Conservation (phyloP, 1,140 invertebrate genomes). For the Caenorhabditis briggsae region DNA sequence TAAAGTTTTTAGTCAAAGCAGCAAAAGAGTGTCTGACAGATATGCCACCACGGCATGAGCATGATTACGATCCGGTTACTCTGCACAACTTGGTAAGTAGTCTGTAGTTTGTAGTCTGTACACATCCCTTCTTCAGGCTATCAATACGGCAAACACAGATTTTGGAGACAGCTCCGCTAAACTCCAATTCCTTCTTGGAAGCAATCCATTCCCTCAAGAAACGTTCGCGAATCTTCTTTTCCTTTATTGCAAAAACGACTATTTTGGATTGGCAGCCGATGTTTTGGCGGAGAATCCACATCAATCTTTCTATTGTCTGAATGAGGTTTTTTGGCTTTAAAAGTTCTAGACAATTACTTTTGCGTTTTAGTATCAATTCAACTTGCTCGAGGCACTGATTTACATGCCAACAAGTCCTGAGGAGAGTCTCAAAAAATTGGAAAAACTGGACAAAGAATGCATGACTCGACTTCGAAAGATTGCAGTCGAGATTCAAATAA, state of each 20-base stretch:
- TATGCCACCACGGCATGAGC: constrained; percentile 94
- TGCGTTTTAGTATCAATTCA: constrained; percentile 82
- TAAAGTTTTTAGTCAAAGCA: not conserved
- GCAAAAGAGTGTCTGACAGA: constrained; percentile 85
- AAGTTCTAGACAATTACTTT: constrained; percentile 64
- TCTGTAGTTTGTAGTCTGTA: not conserved
- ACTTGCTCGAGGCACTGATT: constrained; percentile 90
- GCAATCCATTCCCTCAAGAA: constrained; percentile 95
- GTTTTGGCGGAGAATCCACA: constrained; percentile 97
- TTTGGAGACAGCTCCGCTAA: constrained; percentile 95
- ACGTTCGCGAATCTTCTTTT: constrained; percentile 96
- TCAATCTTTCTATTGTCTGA: constrained; percentile 94
- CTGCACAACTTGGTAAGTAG: constrained; percentile 91
- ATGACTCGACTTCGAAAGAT: constrained; percentile 80
- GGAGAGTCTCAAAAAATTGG: constrained; percentile 96
- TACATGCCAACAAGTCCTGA: constrained; percentile 96
- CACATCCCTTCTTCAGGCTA: not conserved
- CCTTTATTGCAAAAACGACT: constrained; percentile 95
- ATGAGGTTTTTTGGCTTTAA: constrained; percentile 81
- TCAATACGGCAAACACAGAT: constrained; percentile 81
- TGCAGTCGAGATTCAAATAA: constrained; percentile 48
- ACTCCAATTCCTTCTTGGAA: constrained; percentile 93
- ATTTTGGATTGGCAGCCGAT: constrained; percentile 96
- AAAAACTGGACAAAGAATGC: constrained; percentile 92
- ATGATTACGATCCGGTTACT: constrained; percentile 97